Conservation (phyloP, 2,113 vertebrate genomes). For the Tenrec ecaudatus region DNA sequence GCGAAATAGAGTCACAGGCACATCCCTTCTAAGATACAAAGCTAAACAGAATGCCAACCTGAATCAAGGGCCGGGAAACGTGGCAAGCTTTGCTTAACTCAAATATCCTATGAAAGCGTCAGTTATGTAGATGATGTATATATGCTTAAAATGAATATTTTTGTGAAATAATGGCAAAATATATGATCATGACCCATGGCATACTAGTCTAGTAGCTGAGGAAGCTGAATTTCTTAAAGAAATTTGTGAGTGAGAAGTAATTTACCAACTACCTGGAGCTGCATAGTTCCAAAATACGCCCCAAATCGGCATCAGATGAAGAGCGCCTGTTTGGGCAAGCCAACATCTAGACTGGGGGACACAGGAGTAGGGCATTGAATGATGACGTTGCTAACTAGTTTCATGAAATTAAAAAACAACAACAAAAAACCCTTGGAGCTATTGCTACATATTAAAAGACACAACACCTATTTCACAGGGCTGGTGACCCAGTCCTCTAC, state of each 20-base stretch:
- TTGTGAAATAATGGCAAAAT: not conserved
- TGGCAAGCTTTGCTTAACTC: conserved; percentile 12
- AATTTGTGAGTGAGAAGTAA: conserved; percentile 16
- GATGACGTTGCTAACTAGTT: conserved; percentile 32
- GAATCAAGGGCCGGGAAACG: conserved; percentile 33
- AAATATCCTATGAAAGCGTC: not conserved
- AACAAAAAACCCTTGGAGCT: not conserved
- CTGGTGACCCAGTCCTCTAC: conserved; percentile 14
- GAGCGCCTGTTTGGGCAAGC: not conserved
- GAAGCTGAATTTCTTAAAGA: not conserved
- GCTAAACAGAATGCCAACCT: conserved; percentile 26
- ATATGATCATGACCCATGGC: not conserved
- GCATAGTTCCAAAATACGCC: conserved; percentile 9
- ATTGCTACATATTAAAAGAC: not conserved
- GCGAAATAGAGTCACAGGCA: not conserved
- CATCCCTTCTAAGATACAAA: conserved; percentile 4
- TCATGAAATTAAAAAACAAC: conserved; percentile 47
- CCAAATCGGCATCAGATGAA: conserved; percentile 16
- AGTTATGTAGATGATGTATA: not conserved
- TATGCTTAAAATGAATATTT: not conserved
- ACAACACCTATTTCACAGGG: not conserved
- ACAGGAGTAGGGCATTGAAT: not conserved
- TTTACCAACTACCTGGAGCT: not conserved
- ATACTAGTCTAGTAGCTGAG: not conserved
- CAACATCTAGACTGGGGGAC: not conserved